Evolutionary conservation across 1,140 invertebrate species (phyloP), one percentile per base, ranked within the genome.

Genomic region (Leptinotarsa lineolata): DNA sequence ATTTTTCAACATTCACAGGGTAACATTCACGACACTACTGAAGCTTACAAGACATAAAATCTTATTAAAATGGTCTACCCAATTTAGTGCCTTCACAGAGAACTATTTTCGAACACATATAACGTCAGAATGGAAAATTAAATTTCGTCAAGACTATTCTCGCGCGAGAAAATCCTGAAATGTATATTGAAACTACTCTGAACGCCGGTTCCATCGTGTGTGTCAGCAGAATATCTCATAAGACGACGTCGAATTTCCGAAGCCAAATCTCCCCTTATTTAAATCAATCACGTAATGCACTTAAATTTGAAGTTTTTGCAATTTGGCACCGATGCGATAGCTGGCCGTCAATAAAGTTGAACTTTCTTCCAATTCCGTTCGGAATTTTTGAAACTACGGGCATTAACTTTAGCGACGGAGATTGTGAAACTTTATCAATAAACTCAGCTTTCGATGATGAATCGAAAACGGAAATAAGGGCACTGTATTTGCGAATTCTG

Each of bases 241-340:
- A 15, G 48, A 54, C 30, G 30, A 54, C 48, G n/a, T 15, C 15
- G 48, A 54, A 54, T 54, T 54, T 54, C 16, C 6, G 16, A 54
- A 39, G 15, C 48, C 63, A 65, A 16, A 22, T 22, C 15, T 30
- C 24, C 63, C 63, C 39, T 30, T 16, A 22, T 24, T 65, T 24
- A 24, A 65, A 65, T 65, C 63, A 65, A 65, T 65, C 63, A 65
- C 22, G 63, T 65, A 65, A 30, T 39, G 24, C 63, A 65, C 63
- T 65, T 65, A 65, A 65, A 65, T 65, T 65, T 63, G 22, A 22
- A 22, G 22, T 22, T 39, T 61, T 65, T 39, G 63, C 39, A 65
- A 65, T 65, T 24, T 65, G 63, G 63, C 21, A 65, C 63, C 48
- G 48, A 54, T 18, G 48, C 63, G 24, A 65, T 65, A 24, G n/a